A percentile compares a stretch with the other conserved stretches of the same genome.
Conservation (phyloP, 1,140 invertebrate species). For the Ericerus pela region DNA sequence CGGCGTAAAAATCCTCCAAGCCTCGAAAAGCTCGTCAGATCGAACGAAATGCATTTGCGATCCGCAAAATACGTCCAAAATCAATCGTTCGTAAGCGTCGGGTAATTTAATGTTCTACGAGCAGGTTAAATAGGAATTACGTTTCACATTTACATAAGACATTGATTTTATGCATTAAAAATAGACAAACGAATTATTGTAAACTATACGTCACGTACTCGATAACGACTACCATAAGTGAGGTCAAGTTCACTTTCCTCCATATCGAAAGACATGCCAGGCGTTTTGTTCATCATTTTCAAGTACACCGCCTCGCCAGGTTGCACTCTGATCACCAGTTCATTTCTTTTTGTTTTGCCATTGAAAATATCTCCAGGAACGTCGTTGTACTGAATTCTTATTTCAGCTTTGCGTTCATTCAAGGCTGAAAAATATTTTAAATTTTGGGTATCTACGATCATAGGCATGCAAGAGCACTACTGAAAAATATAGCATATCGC, state of each 20-base stretch:
- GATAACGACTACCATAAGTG: constrained; percentile 83
- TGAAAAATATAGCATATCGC: too few relatives aligned
- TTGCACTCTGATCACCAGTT: constrained; percentile 94
- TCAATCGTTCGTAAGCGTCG: constrained; percentile 94
- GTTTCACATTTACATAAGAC: too few relatives aligned
- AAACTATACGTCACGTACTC: constrained; percentile 44
- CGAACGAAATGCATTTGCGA: constrained; percentile 98
- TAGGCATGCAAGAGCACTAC: too few relatives aligned
- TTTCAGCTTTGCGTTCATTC: constrained; percentile 97
- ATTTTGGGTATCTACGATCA: too few relatives aligned
- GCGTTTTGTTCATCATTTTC: constrained; percentile 97
- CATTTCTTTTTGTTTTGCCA: constrained; percentile 82
- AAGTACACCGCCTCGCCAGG: constrained; percentile 96
- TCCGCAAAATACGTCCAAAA: constrained; percentile 93
- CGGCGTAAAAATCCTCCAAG: constrained; percentile 97
- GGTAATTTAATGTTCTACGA: constrained; percentile 66
- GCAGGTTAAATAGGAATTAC: too few relatives aligned
- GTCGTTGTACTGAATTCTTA: constrained; percentile 92
- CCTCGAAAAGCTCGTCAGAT: constrained; percentile 88
- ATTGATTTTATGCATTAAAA: too few relatives aligned
- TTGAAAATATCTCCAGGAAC: constrained; percentile 93
- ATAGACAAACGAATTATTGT: too few relatives aligned
- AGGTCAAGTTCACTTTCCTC: constrained; percentile 97
- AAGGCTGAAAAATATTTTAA: too few relatives aligned
- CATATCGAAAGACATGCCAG: constrained; percentile 91